phyloP scores from a whole-genome alignment of 2,113 vertebrate species.

The Tyto alba region DNA sequence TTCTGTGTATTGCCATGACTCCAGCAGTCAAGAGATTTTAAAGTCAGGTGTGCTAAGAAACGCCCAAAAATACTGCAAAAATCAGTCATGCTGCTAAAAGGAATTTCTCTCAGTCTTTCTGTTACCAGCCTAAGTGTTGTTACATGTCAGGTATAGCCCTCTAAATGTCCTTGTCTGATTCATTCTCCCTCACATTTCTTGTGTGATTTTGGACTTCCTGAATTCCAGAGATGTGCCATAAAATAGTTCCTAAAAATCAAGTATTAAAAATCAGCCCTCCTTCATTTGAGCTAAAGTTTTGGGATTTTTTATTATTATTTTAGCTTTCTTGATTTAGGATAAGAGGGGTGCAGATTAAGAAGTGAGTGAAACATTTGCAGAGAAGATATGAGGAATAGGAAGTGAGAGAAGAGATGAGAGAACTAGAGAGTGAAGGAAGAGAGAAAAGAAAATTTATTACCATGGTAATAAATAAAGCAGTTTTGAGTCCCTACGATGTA shows the following conservation, averaged over 20 bases:
- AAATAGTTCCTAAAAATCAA: neutral
- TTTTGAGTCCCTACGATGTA: neutral
- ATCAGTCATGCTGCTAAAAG: neutral
- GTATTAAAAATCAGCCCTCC: neutral
- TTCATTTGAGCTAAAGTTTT: neutral
- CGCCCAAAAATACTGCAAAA: neutral
- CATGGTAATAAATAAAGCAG: neutral
- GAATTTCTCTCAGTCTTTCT: neutral
- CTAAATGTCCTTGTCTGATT: neutral
- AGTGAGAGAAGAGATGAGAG: neutral
- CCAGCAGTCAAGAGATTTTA: neutral
- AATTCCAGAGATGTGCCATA: neutral
- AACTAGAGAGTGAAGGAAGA: neutral
- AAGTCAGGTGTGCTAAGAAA: neutral
- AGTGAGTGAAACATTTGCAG: neutral
- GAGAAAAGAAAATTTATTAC: neutral
- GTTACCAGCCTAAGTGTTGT: neutral
- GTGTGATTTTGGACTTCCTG: neutral
- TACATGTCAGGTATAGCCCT: neutral
- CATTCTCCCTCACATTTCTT: neutral
- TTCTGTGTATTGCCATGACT: neutral
- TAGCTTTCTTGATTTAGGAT: neutral
- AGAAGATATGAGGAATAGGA: neutral
- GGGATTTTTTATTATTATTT: neutral
- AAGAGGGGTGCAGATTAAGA: neutral